Conservation (phyloP, 1,140 invertebrate species). For the Lepidurus couesii region DNA sequence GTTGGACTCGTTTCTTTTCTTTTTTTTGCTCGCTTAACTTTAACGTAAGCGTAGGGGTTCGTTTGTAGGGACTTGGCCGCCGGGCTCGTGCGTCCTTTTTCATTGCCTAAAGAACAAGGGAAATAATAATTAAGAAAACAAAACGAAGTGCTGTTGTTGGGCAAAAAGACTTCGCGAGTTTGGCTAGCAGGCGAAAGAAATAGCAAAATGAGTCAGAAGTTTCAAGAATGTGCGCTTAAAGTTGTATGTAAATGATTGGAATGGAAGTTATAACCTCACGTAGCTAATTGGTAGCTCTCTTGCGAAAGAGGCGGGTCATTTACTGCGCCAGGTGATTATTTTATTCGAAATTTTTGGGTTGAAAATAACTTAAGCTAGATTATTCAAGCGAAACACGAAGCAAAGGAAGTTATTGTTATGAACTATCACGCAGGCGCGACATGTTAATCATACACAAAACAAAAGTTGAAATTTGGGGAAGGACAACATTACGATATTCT, state of each 20-base stretch:
- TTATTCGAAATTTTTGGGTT: not conserved
- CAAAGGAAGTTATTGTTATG: not conserved
- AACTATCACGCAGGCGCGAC: not conserved
- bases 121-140: too few species aligned
- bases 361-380: not conserved
- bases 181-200: too few species aligned
- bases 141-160: too few species aligned
- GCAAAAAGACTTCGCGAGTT: too few species aligned
- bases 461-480: not conserved
- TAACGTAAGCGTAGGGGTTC: too few species aligned
- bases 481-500: not conserved
- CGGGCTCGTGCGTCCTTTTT: too few species aligned
- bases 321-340: not conserved
- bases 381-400: not conserved
- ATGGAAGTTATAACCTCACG: not conserved
- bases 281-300: not conserved
- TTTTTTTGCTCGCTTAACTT: too few species aligned
- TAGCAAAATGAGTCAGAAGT: too few species aligned
- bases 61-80: too few species aligned
- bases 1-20: too few species aligned
- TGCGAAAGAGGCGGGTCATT: not conserved
- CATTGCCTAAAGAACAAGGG: too few species aligned
- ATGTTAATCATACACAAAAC: slow-evolving; percentile 7
- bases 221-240: not conserved
- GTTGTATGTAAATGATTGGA: not conserved